These are phyloP conservation scores for Aldabrachelys gigantea DNA, from an alignment of 2,113 vertebrate genomes.

Conservation along the genomic window DNA sequence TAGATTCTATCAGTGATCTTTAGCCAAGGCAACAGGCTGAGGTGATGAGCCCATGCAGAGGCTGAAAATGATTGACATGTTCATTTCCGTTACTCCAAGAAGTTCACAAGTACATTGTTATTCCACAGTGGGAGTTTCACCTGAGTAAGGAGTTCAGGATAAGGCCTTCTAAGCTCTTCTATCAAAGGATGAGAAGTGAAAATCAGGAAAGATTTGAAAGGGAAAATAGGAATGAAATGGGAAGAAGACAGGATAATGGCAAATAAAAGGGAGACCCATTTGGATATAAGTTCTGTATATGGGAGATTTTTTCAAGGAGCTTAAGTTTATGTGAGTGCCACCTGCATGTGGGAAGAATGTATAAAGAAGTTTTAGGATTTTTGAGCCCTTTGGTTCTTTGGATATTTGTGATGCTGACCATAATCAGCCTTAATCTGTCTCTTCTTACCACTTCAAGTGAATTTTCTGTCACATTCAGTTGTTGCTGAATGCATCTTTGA, in stretches of 20 bases:
- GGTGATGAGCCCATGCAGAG: neutral
- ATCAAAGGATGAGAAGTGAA: neutral
- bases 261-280: neutral
- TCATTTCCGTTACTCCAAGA: neutral
- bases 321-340: constrained; percentile 20
- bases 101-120: rapidly evolving
- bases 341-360: neutral
- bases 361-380: constrained; percentile 34
- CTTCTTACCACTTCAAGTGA: constrained; percentile 1
- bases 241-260: neutral
- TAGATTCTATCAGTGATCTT: constrained; percentile 20
- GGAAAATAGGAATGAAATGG: rapidly evolving
- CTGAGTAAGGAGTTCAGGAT: neutral
- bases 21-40: constrained; percentile 25
- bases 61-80: neutral
- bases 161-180: neutral
- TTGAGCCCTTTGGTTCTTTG: neutral
- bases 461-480: constrained; percentile 10
- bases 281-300: neutral
- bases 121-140: neutral
- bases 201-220: neutral
- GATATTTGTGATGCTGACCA: neutral
- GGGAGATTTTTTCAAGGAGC: neutral
- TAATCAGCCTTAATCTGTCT: constrained; percentile 61
- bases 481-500: neutral